phyloP scores from a whole-genome alignment of 2,888 invertebrate genomes.

The Temnothorax unifasciatus region DNA sequence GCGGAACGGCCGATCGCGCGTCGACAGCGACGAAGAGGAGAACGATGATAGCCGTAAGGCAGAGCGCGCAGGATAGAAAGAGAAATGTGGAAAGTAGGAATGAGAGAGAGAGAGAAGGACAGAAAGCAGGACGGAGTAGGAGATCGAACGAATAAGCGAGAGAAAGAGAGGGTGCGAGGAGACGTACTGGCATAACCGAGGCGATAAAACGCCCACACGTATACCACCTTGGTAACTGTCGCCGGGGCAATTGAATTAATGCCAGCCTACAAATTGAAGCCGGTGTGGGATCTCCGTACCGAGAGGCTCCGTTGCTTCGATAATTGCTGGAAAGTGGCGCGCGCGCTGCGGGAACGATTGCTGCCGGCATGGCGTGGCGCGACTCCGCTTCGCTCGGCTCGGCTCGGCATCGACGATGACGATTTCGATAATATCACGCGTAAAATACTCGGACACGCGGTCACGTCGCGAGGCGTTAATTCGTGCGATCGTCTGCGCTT shows the following conservation, averaged over 20 bases:
- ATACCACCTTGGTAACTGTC: slow-evolving; percentile 80
- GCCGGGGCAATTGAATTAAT: slow-evolving; percentile 83
- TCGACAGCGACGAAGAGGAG: slow-evolving; percentile 26
- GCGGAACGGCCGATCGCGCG: slow-evolving; percentile 69
- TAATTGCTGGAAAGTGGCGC: slow-evolving; percentile 55
- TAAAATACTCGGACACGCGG: not conserved
- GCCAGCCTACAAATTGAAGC: slow-evolving; percentile 84
- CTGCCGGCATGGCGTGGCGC: slow-evolving; percentile 37
- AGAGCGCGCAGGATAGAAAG: slow-evolving; percentile 34
- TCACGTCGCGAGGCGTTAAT: slow-evolving; percentile 10
- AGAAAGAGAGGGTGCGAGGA: slow-evolving; percentile 51
- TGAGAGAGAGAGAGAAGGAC: slow-evolving; percentile 4
- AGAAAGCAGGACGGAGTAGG: not conserved
- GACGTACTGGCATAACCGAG: slow-evolving; percentile 75
- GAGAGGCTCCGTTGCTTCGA: slow-evolving; percentile 62
- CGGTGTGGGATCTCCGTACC: slow-evolving; percentile 77
- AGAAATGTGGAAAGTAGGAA: slow-evolving; percentile 13
- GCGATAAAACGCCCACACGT: slow-evolving; percentile 82
- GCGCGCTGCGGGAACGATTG: slow-evolving; percentile 49
- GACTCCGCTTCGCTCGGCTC: not conserved
- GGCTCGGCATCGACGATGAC: not conserved
- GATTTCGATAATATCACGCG: slow-evolving; percentile 15
- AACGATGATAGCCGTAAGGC: slow-evolving; percentile 36
- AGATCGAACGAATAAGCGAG: slow-evolving; percentile 2
- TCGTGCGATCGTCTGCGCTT: not conserved